Evolutionary conservation across 2,888 invertebrate species (phyloP).

Genomic region (Anoncus sp.): DNA sequence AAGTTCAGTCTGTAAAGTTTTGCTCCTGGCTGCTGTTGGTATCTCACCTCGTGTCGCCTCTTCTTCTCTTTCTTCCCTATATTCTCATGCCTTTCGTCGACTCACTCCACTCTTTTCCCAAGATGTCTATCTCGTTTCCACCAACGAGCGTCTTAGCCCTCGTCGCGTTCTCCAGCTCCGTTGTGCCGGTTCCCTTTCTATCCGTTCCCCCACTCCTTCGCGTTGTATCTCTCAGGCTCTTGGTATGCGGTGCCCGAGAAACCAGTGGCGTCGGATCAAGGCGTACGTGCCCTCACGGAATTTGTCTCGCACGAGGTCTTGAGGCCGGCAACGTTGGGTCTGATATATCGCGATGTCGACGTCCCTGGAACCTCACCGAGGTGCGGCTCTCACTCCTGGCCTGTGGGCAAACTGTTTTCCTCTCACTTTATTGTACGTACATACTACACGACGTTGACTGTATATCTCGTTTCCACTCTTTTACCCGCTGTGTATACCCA

Average conservation of each 20-base stretch:
- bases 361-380: constrained; percentile 75
- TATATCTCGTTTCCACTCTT: constrained; percentile 59
- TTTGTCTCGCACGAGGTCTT: constrained; percentile 51
- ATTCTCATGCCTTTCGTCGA: constrained; percentile 43
- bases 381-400: constrained; percentile 73
- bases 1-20: constrained; percentile 23
- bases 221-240: constrained; percentile 62
- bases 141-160: constrained; percentile 47
- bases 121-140: constrained; percentile 52
- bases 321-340: constrained; percentile 1
- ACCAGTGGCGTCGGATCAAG: constrained; percentile 69
- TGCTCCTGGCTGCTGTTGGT: constrained; percentile 34
- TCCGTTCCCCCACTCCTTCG: constrained; percentile 58
- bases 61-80: constrained; percentile 54
- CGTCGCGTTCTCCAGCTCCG: constrained; percentile 20
- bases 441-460: constrained; percentile 33
- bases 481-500: constrained; percentile 49
- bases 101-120: constrained; percentile 46
- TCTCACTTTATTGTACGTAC: constrained; percentile 55
- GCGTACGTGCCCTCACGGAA: constrained; percentile 56
- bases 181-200: constrained; percentile 56
- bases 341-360: constrained; percentile 66
- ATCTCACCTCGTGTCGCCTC: constrained; percentile 62
- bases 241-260: constrained; percentile 65
- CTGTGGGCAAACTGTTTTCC: constrained; percentile 53